Evolutionary conservation across 2,797 vertebrate species (phyloP).

Genomic region (Chanos chanos): DNA sequence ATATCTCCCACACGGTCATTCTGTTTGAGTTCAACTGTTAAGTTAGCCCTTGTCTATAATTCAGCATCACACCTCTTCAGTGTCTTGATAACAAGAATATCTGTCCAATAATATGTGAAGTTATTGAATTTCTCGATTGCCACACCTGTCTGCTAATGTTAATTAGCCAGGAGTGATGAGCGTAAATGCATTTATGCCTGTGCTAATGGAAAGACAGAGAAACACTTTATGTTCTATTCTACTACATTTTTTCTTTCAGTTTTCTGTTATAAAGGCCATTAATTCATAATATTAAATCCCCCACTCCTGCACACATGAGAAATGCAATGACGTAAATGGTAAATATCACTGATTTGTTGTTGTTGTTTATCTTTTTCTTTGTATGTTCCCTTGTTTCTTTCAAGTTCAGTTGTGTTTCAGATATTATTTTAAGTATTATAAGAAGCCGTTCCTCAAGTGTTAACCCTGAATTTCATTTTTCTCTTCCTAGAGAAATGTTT

Average conservation of each 20-base stretch:
- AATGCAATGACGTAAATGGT: no score
- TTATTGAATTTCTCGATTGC: constrained; percentile 4
- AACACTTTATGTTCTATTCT: no score
- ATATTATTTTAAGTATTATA: background rate
- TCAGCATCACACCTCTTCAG: constrained; percentile 12
- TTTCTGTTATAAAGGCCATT: background rate
- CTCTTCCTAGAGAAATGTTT: constrained; percentile 83
- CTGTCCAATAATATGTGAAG: constrained; percentile 17
- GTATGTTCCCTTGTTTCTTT: background rate
- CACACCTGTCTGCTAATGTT: constrained; percentile 18
- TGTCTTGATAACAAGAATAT: no score
- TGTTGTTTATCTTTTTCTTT: no score
- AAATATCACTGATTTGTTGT: no score
- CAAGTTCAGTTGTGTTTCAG: background rate
- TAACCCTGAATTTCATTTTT: background rate
- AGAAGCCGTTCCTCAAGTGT: no score
- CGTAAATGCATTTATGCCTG: background rate
- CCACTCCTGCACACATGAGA: no score
- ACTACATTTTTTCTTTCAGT: background rate
- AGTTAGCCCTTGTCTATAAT: constrained; percentile 17
- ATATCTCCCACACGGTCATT: constrained; percentile 14
- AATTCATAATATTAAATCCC: no score
- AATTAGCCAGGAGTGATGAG: constrained; percentile 19
- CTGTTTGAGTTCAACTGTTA: no score
- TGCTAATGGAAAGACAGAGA: background rate